Evolutionary conservation across 1,140 invertebrate species (phyloP).

Genomic region (Drosophila baimaii): DNA sequence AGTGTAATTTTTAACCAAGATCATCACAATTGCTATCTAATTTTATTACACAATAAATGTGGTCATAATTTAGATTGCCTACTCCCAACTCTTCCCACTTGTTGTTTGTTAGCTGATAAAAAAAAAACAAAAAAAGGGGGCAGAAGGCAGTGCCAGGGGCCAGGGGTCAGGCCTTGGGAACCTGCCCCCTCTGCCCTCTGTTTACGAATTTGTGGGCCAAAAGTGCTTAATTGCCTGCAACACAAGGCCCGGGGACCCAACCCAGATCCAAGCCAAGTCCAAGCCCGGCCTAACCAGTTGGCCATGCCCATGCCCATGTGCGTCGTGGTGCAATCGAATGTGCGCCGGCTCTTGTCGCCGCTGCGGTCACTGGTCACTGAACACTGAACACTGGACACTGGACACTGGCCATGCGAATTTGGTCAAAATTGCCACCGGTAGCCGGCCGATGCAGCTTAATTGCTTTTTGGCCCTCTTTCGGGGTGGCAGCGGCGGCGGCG

Average conservation of each 20-base stretch:
- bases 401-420: conserved; percentile 46
- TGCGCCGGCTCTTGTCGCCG: conserved; percentile 11
- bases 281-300: conserved; percentile 52
- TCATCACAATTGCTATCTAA: conserved; percentile 1
- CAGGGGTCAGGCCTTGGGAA: conserved; percentile 1
- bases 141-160: conserved; percentile 2
- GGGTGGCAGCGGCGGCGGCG: conserved; percentile 9
- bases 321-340: conserved; percentile 22
- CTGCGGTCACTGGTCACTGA: conserved; percentile 20
- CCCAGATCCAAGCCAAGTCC: conserved; percentile 15
- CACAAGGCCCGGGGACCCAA: neutral
- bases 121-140: neutral
- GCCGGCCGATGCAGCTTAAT: conserved; percentile 53
- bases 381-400: conserved; percentile 7
- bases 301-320: conserved; percentile 50
- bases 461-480: conserved; percentile 53
- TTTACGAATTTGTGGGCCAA: conserved; percentile 44
- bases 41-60: conserved; percentile 5
- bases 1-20: neutral
- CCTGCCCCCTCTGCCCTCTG: conserved; percentile 17
- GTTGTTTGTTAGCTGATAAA: neutral
- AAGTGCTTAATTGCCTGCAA: conserved; percentile 50
- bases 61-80: neutral
- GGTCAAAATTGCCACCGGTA: conserved; percentile 61
- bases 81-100: neutral